A percentile compares a stretch with the other conserved stretches of the same genome.
Evolutionary conservation across 2,113 vertebrate genomes (phyloP).

Genomic region (Urocitellus parryii): DNA sequence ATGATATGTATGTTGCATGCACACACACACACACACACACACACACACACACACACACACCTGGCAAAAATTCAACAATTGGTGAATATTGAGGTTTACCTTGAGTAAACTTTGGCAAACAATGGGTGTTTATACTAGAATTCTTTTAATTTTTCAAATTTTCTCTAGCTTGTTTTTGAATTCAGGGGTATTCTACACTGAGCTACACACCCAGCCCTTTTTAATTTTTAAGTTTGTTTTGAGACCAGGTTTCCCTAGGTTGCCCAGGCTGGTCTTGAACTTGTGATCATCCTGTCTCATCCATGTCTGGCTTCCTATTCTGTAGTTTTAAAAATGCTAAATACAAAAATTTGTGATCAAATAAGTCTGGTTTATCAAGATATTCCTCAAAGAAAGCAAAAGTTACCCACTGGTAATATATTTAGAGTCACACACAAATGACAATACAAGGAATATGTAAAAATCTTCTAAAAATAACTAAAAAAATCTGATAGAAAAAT

Average conservation of each 20-base stretch:
- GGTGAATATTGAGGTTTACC: not conserved
- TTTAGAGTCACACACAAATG: not conserved
- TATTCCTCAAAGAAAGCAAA: not conserved
- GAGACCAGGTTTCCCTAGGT: no score
- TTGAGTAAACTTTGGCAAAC: not conserved
- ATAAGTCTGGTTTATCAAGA: not conserved
- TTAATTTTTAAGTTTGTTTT: no score
- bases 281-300: no score
- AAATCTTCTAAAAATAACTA: not conserved
- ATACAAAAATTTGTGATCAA: not conserved
- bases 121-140: not conserved
- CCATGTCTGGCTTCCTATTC: not conserved
- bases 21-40: no score
- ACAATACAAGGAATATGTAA: not conserved
- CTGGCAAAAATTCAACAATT: not conserved
- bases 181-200: no score
- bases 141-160: not conserved
- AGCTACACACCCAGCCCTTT: no score
- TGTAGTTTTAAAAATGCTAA: conserved; percentile 14
- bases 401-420: not conserved
- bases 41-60: not conserved
- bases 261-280: no score
- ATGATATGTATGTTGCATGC: not conserved
- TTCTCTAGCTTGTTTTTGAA: no score
- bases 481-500: conserved; percentile 10